phyloP scores from a whole-genome alignment of 2,113 vertebrate species.

The Prolemur simus region DNA sequence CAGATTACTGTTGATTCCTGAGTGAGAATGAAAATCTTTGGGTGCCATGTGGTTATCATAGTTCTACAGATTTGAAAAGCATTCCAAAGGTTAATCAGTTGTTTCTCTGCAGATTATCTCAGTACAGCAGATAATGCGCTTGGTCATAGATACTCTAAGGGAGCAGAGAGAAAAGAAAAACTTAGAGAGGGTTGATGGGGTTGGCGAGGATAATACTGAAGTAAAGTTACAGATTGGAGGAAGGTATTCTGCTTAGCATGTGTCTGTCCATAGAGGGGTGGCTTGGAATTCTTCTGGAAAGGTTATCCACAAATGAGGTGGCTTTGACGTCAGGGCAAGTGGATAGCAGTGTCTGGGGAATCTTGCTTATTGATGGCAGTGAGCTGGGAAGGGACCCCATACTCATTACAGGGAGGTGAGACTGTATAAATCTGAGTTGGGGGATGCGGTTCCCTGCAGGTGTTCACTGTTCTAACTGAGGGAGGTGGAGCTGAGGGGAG shows the following conservation, averaged over 20 bases:
- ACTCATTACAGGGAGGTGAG: neutral
- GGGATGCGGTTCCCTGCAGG: neutral
- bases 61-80: neutral
- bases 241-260: neutral
- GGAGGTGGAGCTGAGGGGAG: neutral
- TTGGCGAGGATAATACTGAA: rapidly evolving
- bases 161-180: neutral
- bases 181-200: neutral
- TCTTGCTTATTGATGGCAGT: neutral
- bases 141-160: neutral
- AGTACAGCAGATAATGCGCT: neutral
- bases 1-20: neutral
- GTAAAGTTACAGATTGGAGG: neutral
- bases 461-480: neutral
- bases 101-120: neutral
- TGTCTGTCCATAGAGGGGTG: neutral
- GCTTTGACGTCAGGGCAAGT: neutral
- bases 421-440: neutral
- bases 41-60: neutral
- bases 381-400: neutral
- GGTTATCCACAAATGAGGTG: neutral
- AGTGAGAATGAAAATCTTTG: neutral
- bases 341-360: neutral
- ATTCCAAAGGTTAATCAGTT: neutral
- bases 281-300: neutral